Evolutionary conservation across 2,113 vertebrate genomes (phyloP).

Genomic region (Chloroceryle aenea): DNA sequence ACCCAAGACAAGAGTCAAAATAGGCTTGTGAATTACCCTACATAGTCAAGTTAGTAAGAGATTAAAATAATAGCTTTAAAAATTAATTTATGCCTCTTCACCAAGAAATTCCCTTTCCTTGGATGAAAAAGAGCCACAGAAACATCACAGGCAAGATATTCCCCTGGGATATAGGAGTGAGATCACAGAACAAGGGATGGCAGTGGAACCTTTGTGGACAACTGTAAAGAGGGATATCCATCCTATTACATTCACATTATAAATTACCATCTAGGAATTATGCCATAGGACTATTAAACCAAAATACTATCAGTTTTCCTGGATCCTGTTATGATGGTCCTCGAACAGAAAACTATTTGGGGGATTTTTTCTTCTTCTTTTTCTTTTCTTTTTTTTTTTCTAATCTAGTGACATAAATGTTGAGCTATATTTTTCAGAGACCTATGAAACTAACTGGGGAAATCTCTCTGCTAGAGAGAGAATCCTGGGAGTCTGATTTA

Average conservation of each 20-base stretch:
- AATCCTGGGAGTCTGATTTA: neutral
- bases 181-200: neutral
- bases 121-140: neutral
- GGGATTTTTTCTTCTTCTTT: neutral
- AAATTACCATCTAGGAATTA: neutral
- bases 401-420: neutral
- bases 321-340: neutral
- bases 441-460: neutral
- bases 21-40: neutral
- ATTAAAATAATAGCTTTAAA: neutral
- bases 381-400: neutral
- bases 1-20: neutral
- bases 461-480: neutral
- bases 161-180: neutral
- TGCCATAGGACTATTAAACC: neutral
- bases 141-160: neutral
- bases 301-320: neutral
- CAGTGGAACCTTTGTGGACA: neutral
- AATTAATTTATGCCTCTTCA: neutral
- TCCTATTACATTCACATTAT: neutral
- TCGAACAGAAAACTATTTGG: neutral
- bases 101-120: neutral
- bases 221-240: neutral
- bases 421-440: neutral
- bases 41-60: neutral